These are phyloP conservation scores for Heteronetta atricapilla DNA, from an alignment of 2,113 vertebrate genomes.

Conservation along the genomic window DNA sequence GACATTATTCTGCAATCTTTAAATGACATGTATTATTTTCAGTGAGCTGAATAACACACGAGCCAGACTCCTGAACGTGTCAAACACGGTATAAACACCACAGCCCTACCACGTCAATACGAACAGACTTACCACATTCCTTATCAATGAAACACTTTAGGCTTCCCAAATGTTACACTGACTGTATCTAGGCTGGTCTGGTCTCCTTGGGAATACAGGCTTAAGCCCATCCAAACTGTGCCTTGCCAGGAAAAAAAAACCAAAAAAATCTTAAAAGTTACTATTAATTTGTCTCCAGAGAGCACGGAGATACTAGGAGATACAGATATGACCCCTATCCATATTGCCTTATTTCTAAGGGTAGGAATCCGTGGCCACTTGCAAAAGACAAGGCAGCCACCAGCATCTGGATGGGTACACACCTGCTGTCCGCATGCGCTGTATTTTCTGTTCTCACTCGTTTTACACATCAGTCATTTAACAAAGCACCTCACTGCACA, in stretches of 20 bases:
- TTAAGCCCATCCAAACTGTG: neutral
- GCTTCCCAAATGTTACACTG: neutral
- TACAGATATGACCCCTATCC: neutral
- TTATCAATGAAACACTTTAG: neutral
- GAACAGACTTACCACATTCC: neutral
- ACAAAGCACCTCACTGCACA: neutral
- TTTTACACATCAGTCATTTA: neutral
- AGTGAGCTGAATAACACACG: neutral
- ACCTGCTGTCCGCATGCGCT: neutral
- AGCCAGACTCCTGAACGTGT: neutral
- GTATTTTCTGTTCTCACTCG: neutral
- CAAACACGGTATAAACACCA: neutral
- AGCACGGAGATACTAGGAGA: neutral
- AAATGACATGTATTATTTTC: neutral
- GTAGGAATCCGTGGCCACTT: neutral
- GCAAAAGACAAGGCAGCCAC: neutral
- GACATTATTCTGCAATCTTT: neutral
- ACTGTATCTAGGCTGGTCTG: neutral
- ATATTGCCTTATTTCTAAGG: neutral
- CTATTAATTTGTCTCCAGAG: neutral
- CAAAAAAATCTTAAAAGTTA: neutral
- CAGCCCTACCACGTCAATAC: fast-evolving
- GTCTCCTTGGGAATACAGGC: neutral
- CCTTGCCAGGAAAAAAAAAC: neutral
- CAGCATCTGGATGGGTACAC: neutral